Evolutionary conservation across 2,113 vertebrate species (phyloP).

Genomic region (Phyllopteryx taeniolatus): DNA sequence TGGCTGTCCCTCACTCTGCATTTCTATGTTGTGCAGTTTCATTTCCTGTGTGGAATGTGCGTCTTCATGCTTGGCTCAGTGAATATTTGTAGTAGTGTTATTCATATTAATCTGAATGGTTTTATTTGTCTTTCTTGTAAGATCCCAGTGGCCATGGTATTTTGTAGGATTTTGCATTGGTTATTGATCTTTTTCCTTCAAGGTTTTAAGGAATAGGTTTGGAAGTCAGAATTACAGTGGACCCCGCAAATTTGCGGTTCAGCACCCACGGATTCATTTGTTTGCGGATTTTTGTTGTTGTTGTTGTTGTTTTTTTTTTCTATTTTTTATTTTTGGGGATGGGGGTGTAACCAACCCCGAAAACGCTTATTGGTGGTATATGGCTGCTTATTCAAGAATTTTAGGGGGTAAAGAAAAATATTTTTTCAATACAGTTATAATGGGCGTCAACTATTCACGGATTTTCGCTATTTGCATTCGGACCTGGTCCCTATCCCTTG

Average conservation of each 20-base stretch:
- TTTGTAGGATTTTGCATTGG: background rate
- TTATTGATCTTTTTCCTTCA: background rate
- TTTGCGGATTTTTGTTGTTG: too few relatives aligned
- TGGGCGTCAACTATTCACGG: too few relatives aligned
- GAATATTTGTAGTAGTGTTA: constrained; percentile 48
- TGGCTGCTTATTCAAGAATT: too few relatives aligned
- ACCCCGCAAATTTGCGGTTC: too few relatives aligned
- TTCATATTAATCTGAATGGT: constrained; percentile 11
- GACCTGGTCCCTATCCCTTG: too few relatives aligned
- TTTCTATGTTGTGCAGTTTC: constrained; percentile 50
- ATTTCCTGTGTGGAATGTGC: constrained; percentile 40
- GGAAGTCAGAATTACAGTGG: background rate
- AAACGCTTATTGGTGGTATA: too few relatives aligned
- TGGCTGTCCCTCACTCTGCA: constrained; percentile 24
- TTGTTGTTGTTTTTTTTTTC: too few relatives aligned
- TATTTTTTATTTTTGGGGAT: too few relatives aligned
- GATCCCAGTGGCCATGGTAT: background rate
- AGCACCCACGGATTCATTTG: too few relatives aligned
- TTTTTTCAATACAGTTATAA: too few relatives aligned
- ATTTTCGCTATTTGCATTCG: too few relatives aligned
- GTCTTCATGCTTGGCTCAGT: constrained; percentile 44
- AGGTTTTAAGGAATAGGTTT: background rate
- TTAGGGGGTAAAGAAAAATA: too few relatives aligned
- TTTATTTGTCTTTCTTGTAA: constrained; percentile 11
- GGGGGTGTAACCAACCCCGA: background rate